phyloP scores from a whole-genome alignment of 2,113 vertebrate species.

The Ailurus styani region DNA sequence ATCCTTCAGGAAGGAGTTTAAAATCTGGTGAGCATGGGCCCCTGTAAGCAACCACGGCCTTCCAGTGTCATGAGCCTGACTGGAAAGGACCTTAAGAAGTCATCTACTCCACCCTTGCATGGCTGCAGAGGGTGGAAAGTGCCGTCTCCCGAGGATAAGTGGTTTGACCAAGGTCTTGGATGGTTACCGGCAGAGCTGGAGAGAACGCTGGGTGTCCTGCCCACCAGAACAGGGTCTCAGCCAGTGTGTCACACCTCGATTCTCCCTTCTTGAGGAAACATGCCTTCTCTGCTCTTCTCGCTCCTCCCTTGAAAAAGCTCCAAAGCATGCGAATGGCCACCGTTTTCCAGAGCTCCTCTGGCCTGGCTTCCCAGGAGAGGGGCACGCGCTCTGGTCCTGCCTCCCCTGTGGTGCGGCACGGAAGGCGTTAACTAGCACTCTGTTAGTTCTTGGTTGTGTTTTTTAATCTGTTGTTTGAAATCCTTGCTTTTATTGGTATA shows the following conservation, averaged over 20 bases:
- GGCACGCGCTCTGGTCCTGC: fast-evolving
- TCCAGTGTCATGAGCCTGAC: background rate
- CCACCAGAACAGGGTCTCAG: too few relatives aligned
- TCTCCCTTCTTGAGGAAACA: background rate
- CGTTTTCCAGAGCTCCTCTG: background rate
- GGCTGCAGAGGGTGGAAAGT: background rate
- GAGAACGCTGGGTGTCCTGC: background rate
- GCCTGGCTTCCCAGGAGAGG: background rate
- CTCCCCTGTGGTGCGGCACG: background rate
- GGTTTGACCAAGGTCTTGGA: background rate
- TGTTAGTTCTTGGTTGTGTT: constrained; percentile 17
- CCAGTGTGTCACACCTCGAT: background rate
- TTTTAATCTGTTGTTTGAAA: constrained; percentile 65
- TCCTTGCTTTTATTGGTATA: constrained; percentile 74
- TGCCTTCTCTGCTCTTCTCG: background rate
- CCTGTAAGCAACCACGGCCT: background rate
- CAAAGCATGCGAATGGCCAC: background rate
- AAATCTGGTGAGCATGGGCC: background rate
- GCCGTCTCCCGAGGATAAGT: background rate
- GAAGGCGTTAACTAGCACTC: constrained; percentile 58
- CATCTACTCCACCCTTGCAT: background rate
- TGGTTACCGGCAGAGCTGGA: background rate
- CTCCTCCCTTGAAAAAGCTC: background rate
- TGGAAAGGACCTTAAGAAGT: background rate
- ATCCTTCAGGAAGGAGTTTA: background rate